These are phyloP conservation scores for Dolichallabes microphthalmus DNA, from an alignment of 2,113 vertebrate species.

Conservation along the genomic window DNA sequence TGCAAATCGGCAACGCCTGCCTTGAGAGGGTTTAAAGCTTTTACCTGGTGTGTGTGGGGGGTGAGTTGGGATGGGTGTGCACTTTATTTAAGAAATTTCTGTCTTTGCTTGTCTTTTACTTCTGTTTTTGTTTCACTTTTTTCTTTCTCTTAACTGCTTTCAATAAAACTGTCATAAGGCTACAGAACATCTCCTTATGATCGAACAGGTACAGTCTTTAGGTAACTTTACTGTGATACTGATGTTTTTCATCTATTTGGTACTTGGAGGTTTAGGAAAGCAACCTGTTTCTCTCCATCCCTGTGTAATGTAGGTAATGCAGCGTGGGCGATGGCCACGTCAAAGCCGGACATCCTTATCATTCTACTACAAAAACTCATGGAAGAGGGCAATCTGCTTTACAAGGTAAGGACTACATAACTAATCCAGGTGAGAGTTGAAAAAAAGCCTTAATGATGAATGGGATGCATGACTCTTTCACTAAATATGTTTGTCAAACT, in stretches of 20 bases:
- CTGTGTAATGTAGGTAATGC: constrained; percentile 84
- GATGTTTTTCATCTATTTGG: constrained; percentile 51
- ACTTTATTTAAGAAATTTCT: constrained; percentile 46
- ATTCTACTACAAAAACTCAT: constrained; percentile 98
- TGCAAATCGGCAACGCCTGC: too few species aligned
- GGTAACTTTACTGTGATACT: constrained; percentile 77
- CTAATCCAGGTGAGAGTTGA: neutral
- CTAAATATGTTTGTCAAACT: neutral
- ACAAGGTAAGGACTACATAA: constrained; percentile 78
- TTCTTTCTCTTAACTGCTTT: constrained; percentile 68
- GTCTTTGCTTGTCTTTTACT: constrained; percentile 46
- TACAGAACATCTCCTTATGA: constrained; percentile 82
- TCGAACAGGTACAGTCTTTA: constrained; percentile 84
- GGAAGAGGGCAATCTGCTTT: constrained; percentile 95
- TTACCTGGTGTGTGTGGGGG: too few species aligned
- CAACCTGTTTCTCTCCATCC: constrained; percentile 22
- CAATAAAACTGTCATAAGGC: constrained; percentile 74
- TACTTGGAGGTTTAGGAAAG: neutral
- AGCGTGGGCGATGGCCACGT: constrained; percentile 98
- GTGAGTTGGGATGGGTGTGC: too few species aligned
- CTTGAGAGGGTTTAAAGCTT: too few species aligned
- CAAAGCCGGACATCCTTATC: constrained; percentile 96
- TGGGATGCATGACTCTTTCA: neutral
- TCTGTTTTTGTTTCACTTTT: constrained; percentile 60
- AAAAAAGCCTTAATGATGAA: neutral